phyloP scores from a whole-genome alignment of 2,113 vertebrate genomes.

The Aythya baeri region DNA sequence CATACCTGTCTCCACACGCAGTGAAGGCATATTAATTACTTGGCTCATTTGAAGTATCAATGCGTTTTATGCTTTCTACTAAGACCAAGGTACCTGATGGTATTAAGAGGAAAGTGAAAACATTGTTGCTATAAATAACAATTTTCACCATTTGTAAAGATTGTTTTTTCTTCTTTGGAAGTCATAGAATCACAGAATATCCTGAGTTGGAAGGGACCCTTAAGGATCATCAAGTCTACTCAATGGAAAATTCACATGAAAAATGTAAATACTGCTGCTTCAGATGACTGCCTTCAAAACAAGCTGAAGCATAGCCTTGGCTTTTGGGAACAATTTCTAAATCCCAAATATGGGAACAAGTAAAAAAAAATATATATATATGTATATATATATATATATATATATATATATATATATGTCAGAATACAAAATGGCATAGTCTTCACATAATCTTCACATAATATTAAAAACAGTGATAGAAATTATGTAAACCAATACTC shows the following conservation, averaged over 20 bases:
- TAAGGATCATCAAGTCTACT: too few species aligned
- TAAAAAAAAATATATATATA: not conserved
- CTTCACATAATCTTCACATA: not conserved
- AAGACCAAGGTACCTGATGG: too few species aligned
- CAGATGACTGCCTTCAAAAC: not conserved
- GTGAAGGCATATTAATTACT: not conserved
- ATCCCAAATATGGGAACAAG: not conserved
- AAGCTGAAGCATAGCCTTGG: not conserved
- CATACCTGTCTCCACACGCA: not conserved
- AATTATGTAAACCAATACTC: not conserved
- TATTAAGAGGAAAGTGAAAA: not conserved
- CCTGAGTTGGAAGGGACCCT: too few species aligned
- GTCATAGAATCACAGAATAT: too few species aligned
- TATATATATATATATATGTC: not conserved
- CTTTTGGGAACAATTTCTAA: not conserved
- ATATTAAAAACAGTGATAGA: not conserved
- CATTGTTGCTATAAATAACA: accelerated
- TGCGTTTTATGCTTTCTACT: not conserved
- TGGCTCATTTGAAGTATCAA: not conserved
- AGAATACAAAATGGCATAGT: not conserved
- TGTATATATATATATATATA: too few species aligned
- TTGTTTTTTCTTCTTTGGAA: not conserved
- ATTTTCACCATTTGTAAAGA: not conserved
- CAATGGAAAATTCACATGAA: not conserved
- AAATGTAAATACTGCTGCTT: not conserved